Evolutionary conservation across 2,888 invertebrate genomes (phyloP), one percentile per base, ranked within the genome.

Genomic region (Xestoiulus laeticollis): DNA sequence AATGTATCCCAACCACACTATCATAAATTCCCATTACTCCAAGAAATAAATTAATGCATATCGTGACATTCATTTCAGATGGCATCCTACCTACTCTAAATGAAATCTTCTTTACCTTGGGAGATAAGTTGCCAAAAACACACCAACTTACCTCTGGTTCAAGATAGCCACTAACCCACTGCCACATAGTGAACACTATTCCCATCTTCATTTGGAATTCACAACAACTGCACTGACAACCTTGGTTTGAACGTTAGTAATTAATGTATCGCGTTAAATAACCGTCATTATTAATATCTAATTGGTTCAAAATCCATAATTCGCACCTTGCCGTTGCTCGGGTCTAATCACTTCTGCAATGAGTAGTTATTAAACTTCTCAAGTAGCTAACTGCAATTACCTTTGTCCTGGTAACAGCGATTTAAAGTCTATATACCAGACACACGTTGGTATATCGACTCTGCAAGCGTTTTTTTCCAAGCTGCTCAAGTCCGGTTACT

Each of bases 151-250:
- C 84, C 84, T 84, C 84, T 12, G 84, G 68, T 68, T 68, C 68
- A 26, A 26, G 33, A 33, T 84, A 22, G 84, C 38, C 84, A 84
- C 84, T 84, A 84, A 84, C 84, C 84, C 84, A 84, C 84, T 84
- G 84, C 84, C 84, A 84, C 43, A 84, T 22, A n/a, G 84, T 43
- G 84, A 33, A 43, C 33, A 84, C 84, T 84, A 84, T 33, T 33
- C 84, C 84, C 84, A 84, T 84, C 84, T 43, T 84, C 33, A 33
- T 43, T 43, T 84, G 38, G 19, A 10, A 84, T 33, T 26, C 12
- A 10, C 14, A n/a, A 26, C 26, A 68, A 22, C 26, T 26, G 68
- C 68, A 68, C 8, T 68, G 68, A 8, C 26, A 68, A 12, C 26
- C 68, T 26, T 68, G 10, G 68, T 68, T 26, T 68, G 68, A 26